phyloP scores from a whole-genome alignment of 2,113 vertebrate genomes.

The Tinamus guttatus region DNA sequence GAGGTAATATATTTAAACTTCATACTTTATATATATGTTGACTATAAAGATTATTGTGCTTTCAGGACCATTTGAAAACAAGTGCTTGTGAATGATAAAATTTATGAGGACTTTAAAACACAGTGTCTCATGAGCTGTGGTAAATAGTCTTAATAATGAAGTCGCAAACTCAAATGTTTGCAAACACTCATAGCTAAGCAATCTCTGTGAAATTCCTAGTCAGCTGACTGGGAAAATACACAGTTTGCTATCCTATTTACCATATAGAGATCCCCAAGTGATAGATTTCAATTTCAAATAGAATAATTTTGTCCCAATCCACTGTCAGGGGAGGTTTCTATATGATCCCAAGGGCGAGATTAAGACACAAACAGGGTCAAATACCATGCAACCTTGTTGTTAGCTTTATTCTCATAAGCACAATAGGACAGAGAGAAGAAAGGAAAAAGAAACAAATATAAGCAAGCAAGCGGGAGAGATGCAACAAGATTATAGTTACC shows the following conservation, averaged over 20 bases:
- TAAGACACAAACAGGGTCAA: too few relatives aligned
- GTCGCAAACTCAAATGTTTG: neutral
- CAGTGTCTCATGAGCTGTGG: neutral
- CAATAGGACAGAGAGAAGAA: too few relatives aligned
- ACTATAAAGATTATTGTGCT: neutral
- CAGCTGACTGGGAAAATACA: neutral
- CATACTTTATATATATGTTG: neutral
- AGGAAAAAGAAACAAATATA: too few relatives aligned
- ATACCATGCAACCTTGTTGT: too few relatives aligned
- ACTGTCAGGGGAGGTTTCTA: too few relatives aligned
- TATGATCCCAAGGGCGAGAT: too few relatives aligned
- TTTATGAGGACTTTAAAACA: neutral
- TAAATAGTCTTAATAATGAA: constrained; percentile 20
- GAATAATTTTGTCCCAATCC: neutral
- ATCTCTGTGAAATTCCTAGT: neutral
- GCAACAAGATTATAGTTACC: too few relatives aligned
- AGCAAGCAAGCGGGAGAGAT: too few relatives aligned
- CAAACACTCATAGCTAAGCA: neutral
- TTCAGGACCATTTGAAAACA: constrained; percentile 13
- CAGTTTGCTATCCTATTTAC: neutral
- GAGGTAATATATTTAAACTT: neutral
- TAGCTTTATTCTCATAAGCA: too few relatives aligned
- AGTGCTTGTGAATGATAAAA: neutral
- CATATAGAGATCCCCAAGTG: neutral
- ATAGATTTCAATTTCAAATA: neutral